Conservation (phyloP, 2,797 vertebrate species). For the Huso huso region DNA sequence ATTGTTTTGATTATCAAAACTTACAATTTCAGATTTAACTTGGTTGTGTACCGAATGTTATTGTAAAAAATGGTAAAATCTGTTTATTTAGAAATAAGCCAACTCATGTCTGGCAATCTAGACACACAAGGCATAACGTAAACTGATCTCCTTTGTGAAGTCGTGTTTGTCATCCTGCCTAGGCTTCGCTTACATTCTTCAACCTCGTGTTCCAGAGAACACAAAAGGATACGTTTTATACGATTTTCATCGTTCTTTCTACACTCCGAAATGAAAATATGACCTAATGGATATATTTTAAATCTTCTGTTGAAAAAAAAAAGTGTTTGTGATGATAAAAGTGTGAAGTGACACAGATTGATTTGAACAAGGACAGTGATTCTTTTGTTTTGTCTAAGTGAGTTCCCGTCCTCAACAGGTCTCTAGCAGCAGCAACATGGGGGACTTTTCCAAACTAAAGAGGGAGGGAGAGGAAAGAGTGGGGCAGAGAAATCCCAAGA, state of each 20-base stretch:
- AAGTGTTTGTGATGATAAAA: conserved; percentile 26
- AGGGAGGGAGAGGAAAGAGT: background rate
- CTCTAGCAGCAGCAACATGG: conserved; percentile 9
- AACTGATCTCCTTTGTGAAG: conserved; percentile 57
- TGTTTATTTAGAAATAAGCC: too few relatives aligned
- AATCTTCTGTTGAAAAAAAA: background rate
- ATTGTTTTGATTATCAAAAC: too few relatives aligned
- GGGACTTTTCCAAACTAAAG: too few relatives aligned
- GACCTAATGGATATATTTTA: background rate
- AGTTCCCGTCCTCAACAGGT: conserved; percentile 74
- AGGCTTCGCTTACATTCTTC: conserved; percentile 38
- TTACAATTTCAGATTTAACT: too few relatives aligned
- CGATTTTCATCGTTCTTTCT: conserved; percentile 36
- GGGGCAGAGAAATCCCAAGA: background rate
- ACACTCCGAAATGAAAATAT: background rate
- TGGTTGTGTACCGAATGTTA: too few relatives aligned
- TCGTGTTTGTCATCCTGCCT: conserved; percentile 40
- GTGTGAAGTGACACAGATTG: conserved; percentile 47
- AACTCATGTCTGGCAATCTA: too few relatives aligned
- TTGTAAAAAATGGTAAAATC: too few relatives aligned
- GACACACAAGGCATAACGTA: conserved; percentile 1
- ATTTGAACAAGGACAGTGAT: conserved; percentile 41
- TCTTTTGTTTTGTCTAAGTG: conserved; percentile 73
- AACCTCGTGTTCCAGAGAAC: conserved; percentile 62
- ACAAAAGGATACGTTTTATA: conserved; percentile 42